Evolutionary conservation across 2,797 vertebrate genomes (phyloP).

Genomic region (Cheirogaleus major): DNA sequence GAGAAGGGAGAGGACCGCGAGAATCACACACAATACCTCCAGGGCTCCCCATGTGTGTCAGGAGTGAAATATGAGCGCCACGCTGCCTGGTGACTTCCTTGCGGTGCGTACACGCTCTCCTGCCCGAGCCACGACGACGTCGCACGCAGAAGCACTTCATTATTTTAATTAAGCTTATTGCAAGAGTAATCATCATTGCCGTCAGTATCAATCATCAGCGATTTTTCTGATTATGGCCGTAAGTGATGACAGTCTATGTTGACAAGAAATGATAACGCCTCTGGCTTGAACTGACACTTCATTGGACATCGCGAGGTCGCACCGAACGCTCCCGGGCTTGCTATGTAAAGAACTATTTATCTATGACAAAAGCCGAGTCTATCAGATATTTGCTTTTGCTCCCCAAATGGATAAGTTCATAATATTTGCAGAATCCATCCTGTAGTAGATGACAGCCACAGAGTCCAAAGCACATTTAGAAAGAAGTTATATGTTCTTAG

Average conservation of each 20-base stretch:
- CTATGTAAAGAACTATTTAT: slow-evolving; percentile 88
- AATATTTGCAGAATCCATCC: slow-evolving; percentile 82
- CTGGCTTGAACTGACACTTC: slow-evolving; percentile 84
- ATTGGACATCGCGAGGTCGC: slow-evolving; percentile 84
- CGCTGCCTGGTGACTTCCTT: slow-evolving; percentile 80
- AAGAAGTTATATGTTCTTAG: slow-evolving; percentile 74
- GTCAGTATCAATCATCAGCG: slow-evolving; percentile 91
- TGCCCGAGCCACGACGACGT: slow-evolving; percentile 79
- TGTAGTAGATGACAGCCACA: slow-evolving; percentile 77
- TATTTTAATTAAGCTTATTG: slow-evolving; percentile 97
- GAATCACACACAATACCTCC: slow-evolving; percentile 62
- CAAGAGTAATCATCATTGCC: slow-evolving; percentile 94
- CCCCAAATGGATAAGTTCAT: slow-evolving; percentile 82
- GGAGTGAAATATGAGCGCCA: slow-evolving; percentile 89
- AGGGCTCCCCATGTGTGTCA: slow-evolving; percentile 82
- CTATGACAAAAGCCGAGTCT: slow-evolving; percentile 87
- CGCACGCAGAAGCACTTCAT: slow-evolving; percentile 90
- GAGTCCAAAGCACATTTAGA: slow-evolving; percentile 68
- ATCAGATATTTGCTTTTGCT: slow-evolving; percentile 84
- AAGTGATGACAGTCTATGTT: slow-evolving; percentile 84
- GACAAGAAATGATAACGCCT: slow-evolving; percentile 87
- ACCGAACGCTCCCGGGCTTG: slow-evolving; percentile 87
- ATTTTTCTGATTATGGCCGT: slow-evolving; percentile 88
- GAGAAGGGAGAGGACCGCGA: neutral
- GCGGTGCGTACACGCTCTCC: slow-evolving; percentile 87